These are phyloP conservation scores for Camponotus fellah DNA, from an alignment of 2,888 invertebrate species.

Conservation along the genomic window DNA sequence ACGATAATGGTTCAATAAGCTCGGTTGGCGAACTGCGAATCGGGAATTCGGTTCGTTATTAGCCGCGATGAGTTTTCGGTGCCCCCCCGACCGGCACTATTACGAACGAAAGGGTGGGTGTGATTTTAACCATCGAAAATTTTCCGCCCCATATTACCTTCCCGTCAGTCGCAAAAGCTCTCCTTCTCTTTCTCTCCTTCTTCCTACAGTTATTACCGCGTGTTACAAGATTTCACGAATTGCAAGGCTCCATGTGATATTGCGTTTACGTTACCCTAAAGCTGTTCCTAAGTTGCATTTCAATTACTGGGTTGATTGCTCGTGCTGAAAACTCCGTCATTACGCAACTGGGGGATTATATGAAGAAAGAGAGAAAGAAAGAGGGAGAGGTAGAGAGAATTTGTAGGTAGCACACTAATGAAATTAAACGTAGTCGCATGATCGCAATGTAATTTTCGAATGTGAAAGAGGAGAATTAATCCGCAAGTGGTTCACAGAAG, in stretches of 20 bases:
- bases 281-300: constrained; percentile 31
- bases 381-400: neutral
- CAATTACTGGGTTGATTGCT: constrained; percentile 42
- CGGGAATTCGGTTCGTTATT: constrained; percentile 48
- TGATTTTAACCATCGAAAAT: constrained; percentile 19
- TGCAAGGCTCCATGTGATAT: neutral
- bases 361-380: neutral
- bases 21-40: constrained; percentile 38
- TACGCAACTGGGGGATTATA: constrained; percentile 10
- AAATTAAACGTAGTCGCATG: constrained; percentile 47
- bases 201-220: neutral
- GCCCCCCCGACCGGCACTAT: neutral
- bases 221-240: constrained; percentile 7
- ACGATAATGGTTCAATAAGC: constrained; percentile 50
- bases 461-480: constrained; percentile 31
- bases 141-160: constrained; percentile 1
- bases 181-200: neutral
- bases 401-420: constrained; percentile 35
- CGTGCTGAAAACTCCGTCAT: constrained; percentile 39
- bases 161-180: neutral
- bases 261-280: constrained; percentile 1
- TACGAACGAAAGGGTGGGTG: neutral
- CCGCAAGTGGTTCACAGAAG: neutral
- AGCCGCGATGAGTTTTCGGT: constrained; percentile 18
- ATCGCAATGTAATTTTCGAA: constrained; percentile 34